Evolutionary conservation across 2,113 vertebrate genomes (phyloP).

Genomic region (Myotis lucifugus): DNA sequence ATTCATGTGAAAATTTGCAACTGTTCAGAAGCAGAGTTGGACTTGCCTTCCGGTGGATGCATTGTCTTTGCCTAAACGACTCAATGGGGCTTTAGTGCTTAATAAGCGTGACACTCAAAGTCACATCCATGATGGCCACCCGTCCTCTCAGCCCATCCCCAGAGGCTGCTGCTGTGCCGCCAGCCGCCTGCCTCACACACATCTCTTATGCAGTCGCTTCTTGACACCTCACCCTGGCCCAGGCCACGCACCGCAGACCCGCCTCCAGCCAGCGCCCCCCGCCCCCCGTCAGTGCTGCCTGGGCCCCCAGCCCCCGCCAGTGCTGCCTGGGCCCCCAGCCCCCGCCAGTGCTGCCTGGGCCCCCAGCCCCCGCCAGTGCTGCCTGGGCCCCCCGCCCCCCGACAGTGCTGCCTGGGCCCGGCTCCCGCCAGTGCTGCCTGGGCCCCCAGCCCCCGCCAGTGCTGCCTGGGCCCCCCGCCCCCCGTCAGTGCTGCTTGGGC

Average conservation of each 20-base stretch:
- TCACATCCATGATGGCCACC: neutral
- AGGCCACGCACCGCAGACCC: neutral
- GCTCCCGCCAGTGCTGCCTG: too few species aligned
- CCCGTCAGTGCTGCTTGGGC: too few species aligned
- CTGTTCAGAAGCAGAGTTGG: neutral
- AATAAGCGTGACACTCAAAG: neutral
- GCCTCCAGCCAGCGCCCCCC: neutral
- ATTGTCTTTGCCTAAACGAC: neutral
- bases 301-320: too few species aligned
- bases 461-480: too few species aligned
- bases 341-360: too few species aligned
- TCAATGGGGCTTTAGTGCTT: neutral
- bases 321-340: neutral
- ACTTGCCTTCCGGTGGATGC: neutral
- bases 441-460: too few species aligned
- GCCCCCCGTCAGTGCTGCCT: neutral
- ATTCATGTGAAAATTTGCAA: neutral
- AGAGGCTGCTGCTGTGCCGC: rapidly evolving
- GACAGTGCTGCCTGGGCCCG: too few species aligned
- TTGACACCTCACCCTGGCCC: neutral
- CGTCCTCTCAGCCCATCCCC: neutral
- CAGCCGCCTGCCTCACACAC: neutral
- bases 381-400: too few species aligned
- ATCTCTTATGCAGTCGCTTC: neutral
- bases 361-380: too few species aligned